phyloP scores from a whole-genome alignment of 1,140 invertebrate species.

The Rhizoglyphus robini region DNA sequence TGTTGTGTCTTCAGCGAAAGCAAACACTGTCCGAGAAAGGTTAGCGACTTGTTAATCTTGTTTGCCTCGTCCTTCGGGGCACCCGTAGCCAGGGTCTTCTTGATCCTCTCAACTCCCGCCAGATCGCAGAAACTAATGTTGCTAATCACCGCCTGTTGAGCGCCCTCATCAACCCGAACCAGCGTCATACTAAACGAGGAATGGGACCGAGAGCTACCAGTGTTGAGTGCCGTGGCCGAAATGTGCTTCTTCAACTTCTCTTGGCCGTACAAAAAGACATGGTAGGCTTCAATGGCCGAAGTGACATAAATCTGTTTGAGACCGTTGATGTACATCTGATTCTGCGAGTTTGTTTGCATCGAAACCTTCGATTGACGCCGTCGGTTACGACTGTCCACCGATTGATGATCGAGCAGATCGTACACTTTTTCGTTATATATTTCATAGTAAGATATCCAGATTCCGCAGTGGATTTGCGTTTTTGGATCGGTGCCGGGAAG shows the following conservation, averaged over 20 bases:
- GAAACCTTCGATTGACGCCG: conserved; percentile 37
- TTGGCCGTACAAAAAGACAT: conserved; percentile 54
- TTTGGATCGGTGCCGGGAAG: too few relatives aligned
- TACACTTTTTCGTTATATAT: conserved; percentile 85
- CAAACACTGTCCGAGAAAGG: conserved; percentile 70
- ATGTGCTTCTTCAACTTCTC: conserved; percentile 54
- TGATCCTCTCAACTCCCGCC: conserved; percentile 73
- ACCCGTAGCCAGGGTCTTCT: conserved; percentile 69
- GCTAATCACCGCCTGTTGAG: not conserved
- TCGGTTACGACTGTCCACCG: conserved; percentile 30
- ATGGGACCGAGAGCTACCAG: conserved; percentile 56
- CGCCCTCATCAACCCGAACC: not conserved
- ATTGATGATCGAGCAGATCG: conserved; percentile 53
- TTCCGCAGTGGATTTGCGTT: conserved; percentile 53
- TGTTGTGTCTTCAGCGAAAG: conserved; percentile 46
- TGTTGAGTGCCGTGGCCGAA: conserved; percentile 67
- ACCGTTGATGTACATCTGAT: conserved; percentile 41
- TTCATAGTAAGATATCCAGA: conserved; percentile 81
- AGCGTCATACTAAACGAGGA: conserved; percentile 12
- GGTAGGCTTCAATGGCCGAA: conserved; percentile 60
- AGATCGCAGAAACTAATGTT: conserved; percentile 72
- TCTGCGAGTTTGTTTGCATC: conserved; percentile 45
- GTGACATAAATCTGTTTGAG: conserved; percentile 57
- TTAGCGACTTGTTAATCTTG: conserved; percentile 74
- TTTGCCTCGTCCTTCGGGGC: conserved; percentile 68